phyloP scores from a whole-genome alignment of 2,888 invertebrate species.

The Trachelus troglodyta region DNA sequence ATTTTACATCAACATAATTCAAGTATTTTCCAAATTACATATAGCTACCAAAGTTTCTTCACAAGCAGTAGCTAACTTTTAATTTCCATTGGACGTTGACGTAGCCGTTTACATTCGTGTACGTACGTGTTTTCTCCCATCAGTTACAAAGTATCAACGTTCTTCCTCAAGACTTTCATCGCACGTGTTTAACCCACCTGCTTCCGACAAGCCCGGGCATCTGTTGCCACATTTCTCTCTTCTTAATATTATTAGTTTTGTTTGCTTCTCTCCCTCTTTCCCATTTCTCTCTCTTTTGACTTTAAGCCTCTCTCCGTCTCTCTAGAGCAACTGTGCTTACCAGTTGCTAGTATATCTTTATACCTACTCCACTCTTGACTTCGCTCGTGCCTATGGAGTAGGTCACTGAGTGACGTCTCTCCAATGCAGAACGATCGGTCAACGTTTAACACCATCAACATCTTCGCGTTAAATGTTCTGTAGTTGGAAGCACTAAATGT shows the following conservation, averaged over 20 bases:
- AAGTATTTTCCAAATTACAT: too few relatives aligned
- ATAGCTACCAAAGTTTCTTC: too few relatives aligned
- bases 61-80: too few relatives aligned
- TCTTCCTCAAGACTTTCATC: too few relatives aligned
- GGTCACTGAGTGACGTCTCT: conserved; percentile 9
- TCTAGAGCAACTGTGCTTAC: not conserved
- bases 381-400: conserved; percentile 2
- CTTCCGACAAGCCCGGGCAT: conserved; percentile 14
- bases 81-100: too few relatives aligned
- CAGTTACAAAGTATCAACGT: too few relatives aligned
- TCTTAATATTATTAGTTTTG: conserved; percentile 32
- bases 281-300: conserved; percentile 5
- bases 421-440: conserved; percentile 27
- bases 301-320: not conserved
- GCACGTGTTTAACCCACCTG: conserved; percentile 22
- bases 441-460: conserved; percentile 19
- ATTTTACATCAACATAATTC: too few relatives aligned
- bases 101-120: too few relatives aligned
- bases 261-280: conserved; percentile 9
- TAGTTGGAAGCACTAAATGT: not conserved
- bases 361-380: not conserved
- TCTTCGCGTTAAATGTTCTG: not conserved
- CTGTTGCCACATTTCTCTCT: conserved; percentile 26
- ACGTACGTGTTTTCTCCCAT: too few relatives aligned
- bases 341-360: conserved; percentile 8